Evolutionary conservation across 2,888 invertebrate species (phyloP), one percentile per base, ranked within the genome.

Genomic region (Epistrophella euchroma): DNA sequence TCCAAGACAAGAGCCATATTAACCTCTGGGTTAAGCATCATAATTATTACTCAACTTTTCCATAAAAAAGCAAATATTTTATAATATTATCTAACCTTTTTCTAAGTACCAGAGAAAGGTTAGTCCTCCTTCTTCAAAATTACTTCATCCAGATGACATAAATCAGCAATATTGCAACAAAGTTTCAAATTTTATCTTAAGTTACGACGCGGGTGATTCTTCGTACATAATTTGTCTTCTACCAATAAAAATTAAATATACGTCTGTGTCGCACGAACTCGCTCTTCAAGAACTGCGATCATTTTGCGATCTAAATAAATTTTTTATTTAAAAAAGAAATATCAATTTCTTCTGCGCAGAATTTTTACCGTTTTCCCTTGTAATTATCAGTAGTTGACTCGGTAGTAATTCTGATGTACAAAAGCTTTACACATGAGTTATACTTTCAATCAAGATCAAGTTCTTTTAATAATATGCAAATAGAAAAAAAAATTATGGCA

Each of bases 91-190:
- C 58, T 19, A 58, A 5, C 58, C 13, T 45, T 17, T 17, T 45
- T 9, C 2, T 17, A 45, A 9, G 17, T 17, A 40, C 58, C 13
- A 15, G 13, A 22, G 6, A 13, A 3, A 15, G 0, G 22, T 0
- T 4, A 22, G 6, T 6, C 37, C 13, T 13, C 19, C 19, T 58
- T 13, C 13, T 13, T 19, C 35, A 58, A 35, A 19, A 35, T 19
- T 19, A 7, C 11, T 15, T 37, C 37, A 37, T 37, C 22, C 19
- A 17, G 17, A 17, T 40, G 37, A 60, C 28, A 60, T 60, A 60
- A 60, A 37, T 60, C 58, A 60, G 19, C 6, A 15, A 40, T 37
- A 19, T 37, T 60, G 58, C 58, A 60, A 60, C 58, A 60, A 37
- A 60, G 58, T 60, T 15, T 37, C 9, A 19, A 17, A 19, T 19